Percentiles rank a stretch among this genome's conserved stretches.
phyloP scores from a whole-genome alignment of 2,113 vertebrate species.

The Uropsilus gracilis region DNA sequence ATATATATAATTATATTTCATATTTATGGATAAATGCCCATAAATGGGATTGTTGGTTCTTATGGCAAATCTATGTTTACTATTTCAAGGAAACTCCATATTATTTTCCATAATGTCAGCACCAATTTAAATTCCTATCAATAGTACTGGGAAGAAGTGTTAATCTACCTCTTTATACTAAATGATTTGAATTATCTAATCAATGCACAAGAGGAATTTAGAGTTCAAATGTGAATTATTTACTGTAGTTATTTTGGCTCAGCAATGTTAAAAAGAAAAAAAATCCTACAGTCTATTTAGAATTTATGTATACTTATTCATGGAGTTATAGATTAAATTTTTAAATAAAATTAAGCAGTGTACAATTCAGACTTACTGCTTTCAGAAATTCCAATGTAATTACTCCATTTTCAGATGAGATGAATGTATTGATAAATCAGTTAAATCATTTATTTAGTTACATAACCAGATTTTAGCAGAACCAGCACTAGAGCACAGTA shows the following conservation, averaged over 20 bases:
- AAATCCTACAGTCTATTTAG: neutral
- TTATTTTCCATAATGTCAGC: too few species aligned
- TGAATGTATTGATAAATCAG: neutral
- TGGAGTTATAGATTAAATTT: neutral
- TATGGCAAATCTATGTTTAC: too few species aligned
- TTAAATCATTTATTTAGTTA: neutral
- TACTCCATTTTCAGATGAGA: neutral
- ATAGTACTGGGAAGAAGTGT: neutral
- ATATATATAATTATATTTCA: neutral
- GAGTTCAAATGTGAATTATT: neutral
- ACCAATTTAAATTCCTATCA: too few species aligned
- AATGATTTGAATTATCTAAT: slow-evolving; percentile 1
- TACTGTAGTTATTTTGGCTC: neutral
- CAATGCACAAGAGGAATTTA: neutral
- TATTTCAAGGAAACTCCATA: too few species aligned
- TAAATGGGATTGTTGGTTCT: too few species aligned
- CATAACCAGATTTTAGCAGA: neutral
- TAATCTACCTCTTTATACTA: neutral
- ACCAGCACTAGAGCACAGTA: neutral
- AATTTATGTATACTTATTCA: neutral
- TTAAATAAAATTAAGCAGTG: neutral
- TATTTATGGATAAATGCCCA: neutral
- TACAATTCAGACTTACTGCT: neutral
- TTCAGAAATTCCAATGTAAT: neutral
- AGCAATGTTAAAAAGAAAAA: neutral